Evolutionary conservation across 2,888 invertebrate genomes (phyloP).

Genomic region (Mythimna pallens): DNA sequence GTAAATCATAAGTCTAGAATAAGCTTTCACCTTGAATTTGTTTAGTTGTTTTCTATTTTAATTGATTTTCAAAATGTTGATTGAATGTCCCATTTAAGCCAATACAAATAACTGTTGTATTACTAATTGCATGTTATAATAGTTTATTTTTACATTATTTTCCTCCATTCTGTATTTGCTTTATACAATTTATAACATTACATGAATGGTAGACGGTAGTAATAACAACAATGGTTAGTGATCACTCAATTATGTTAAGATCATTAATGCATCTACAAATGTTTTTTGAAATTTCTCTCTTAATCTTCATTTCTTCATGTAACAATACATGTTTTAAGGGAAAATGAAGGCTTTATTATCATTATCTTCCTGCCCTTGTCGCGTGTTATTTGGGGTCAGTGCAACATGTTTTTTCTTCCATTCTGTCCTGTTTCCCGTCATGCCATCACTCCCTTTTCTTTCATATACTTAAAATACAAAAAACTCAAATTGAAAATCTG

Average conservation of each 20-base stretch:
- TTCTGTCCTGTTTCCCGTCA: no score
- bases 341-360: no score
- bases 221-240: background rate
- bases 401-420: no score
- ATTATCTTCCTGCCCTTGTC: no score
- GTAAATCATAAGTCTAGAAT: background rate
- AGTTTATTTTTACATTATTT: conserved; percentile 6
- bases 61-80: no score
- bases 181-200: conserved; percentile 2
- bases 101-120: background rate
- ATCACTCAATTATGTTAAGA: background rate
- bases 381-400: no score
- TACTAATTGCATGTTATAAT: background rate
- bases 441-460: no score
- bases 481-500: background rate
- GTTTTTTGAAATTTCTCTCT: no score
- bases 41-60: background rate
- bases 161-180: conserved; percentile 6
- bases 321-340: no score
- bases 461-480: background rate
- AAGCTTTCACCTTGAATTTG: background rate
- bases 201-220: background rate
- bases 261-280: background rate
- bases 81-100: no score
- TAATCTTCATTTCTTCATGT: no score